A percentile compares a stretch with the other conserved stretches of the same genome.
Evolutionary conservation across 2,888 invertebrate genomes (phyloP).

Genomic region (Hemithea aestivaria): DNA sequence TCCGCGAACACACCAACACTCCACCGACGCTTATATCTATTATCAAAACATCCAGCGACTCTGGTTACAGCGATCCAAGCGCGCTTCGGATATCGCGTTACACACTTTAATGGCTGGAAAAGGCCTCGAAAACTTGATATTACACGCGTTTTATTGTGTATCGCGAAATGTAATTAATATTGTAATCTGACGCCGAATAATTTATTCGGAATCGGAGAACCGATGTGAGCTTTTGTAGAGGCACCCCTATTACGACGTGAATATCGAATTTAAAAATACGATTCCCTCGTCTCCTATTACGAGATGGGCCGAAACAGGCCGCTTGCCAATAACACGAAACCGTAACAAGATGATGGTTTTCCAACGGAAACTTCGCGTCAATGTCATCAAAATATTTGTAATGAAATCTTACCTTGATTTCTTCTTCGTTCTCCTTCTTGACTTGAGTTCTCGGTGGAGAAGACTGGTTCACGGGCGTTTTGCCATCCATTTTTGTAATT

Average conservation of each 20-base stretch:
- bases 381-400: constrained; percentile 43
- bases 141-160: constrained; percentile 77
- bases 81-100: constrained; percentile 77
- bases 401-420: constrained; percentile 82
- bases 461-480: constrained; percentile 59
- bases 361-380: constrained; percentile 60
- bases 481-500: constrained; percentile 66
- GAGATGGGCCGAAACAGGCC: constrained; percentile 60
- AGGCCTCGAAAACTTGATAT: constrained; percentile 79
- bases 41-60: constrained; percentile 78
- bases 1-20: constrained; percentile 64
- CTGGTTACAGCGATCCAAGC: constrained; percentile 77
- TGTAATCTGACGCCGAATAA: constrained; percentile 69
- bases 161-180: constrained; percentile 77
- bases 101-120: constrained; percentile 80
- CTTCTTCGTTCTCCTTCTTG: constrained; percentile 87
- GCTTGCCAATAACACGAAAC: constrained; percentile 65
- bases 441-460: constrained; percentile 67
- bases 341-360: constrained; percentile 59
- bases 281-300: constrained; percentile 66
- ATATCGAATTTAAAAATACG: constrained; percentile 77
- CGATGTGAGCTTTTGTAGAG: constrained; percentile 50
- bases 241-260: constrained; percentile 48
- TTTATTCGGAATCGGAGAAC: constrained; percentile 59
- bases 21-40: constrained; percentile 69